Conservation (phyloP, 2,888 invertebrate genomes). For the Myathropa florea region DNA sequence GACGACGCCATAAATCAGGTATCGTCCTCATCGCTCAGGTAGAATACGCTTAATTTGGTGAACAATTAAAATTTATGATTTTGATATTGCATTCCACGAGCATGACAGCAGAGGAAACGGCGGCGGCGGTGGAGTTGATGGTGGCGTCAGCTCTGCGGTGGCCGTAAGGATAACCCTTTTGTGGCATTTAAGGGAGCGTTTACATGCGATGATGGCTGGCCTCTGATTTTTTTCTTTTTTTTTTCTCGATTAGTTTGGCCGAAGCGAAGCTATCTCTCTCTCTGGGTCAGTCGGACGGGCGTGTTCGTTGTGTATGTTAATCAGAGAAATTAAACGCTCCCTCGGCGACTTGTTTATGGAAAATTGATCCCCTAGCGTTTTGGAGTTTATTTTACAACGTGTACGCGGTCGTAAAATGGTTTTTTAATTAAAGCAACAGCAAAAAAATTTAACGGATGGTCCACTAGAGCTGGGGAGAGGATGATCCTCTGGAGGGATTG, state of each 20-base stretch:
- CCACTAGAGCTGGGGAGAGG: neutral
- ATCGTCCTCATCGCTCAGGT: constrained; percentile 15
- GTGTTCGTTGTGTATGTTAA: neutral
- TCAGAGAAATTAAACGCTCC: neutral
- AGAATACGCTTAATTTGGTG: constrained; percentile 37
- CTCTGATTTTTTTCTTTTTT: too few species aligned
- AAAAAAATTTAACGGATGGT: neutral
- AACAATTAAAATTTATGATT: constrained; percentile 55
- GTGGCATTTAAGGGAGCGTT: neutral
- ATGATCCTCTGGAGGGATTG: neutral
- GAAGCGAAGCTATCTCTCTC: too few species aligned
- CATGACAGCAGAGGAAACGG: neutral
- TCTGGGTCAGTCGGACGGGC: neutral
- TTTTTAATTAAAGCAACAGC: constrained; percentile 5
- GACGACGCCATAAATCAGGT: constrained; percentile 27
- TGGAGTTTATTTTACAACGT: neutral
- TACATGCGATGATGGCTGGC: neutral
- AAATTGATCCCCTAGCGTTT: neutral
- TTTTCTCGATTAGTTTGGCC: neutral
- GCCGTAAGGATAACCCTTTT: neutral
- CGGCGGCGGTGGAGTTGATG: neutral
- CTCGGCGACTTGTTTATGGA: neutral
- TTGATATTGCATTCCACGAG: constrained; percentile 43
- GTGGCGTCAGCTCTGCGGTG: neutral
- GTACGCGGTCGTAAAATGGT: constrained; percentile 8